These are phyloP conservation scores for Rhinopithecus roxellana DNA, from an alignment of 2,113 vertebrate species.

Conservation along the genomic window DNA sequence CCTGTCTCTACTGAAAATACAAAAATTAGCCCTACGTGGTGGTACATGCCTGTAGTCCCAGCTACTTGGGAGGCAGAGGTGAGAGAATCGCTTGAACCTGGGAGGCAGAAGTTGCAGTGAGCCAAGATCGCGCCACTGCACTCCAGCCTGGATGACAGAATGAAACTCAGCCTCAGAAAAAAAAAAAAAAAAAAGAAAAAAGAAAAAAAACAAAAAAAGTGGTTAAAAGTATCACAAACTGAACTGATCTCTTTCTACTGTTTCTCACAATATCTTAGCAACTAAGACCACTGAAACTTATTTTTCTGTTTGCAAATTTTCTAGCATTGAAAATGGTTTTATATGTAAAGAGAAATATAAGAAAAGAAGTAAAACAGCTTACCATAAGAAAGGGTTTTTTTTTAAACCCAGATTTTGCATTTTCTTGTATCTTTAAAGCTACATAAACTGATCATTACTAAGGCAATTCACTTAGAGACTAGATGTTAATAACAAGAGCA, in stretches of 20 bases:
- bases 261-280: conserved; percentile 1
- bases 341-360: neutral
- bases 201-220: neutral
- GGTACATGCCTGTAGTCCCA: too few species aligned
- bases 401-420: neutral
- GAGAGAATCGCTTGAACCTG: too few species aligned
- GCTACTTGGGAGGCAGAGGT: too few species aligned
- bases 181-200: too few species aligned
- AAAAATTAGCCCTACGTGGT: too few species aligned
- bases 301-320: conserved; percentile 3
- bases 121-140: too few species aligned
- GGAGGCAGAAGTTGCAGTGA: too few species aligned
- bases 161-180: too few species aligned
- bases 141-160: too few species aligned
- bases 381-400: neutral
- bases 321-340: conserved; percentile 14
- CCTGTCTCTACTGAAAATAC: too few species aligned
- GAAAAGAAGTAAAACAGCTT: conserved; percentile 1
- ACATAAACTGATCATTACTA: neutral
- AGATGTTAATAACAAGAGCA: neutral
- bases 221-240: conserved; percentile 63
- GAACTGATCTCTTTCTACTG: conserved; percentile 21
- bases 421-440: neutral
- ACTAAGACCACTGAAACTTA: neutral
- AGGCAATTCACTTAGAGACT: neutral